Base-by-base conservation (phyloP, 2,113 vertebrate genomes). In the Mustela nigripes region DNA sequence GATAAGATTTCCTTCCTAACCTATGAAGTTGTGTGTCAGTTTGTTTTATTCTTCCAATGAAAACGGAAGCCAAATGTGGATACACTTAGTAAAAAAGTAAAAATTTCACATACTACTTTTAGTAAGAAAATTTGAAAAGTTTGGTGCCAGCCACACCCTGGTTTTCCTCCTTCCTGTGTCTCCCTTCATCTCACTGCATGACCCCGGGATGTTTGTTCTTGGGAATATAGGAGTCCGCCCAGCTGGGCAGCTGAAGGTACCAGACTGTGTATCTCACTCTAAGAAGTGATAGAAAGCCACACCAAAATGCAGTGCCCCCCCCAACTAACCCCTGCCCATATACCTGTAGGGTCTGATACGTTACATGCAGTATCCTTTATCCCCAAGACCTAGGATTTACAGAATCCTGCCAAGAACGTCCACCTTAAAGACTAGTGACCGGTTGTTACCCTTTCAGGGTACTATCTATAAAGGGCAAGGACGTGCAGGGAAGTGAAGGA, bases 141-240 rank as follows among this genome's bases (percentile, higher is more conserved):
- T 2, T 28, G 9, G 19, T 69, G 12, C 15, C 0, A 0, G 3
- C 15, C 48, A 50, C 22, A 4, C 26, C 5, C 7, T 15, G 19
- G 11, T 19, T 71, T 53, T 36, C 7, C 10, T 33, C 71, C 36
- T 81, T 39, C 22, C 26, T 4, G 33, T 11, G 26, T 60, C 42
- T 28, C 11, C 21, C 58, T 69, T 45, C 15, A 63, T 63, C 50
- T 92, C 26, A n/a, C 22, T 15, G 2, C 4, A 11, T 31, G 4
- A 11, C 6, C 24, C 1, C 6, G 4, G 28, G 58, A 28, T 39
- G 96, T 31, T 82, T 90, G 33, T 14, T 78, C 65, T 53, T 65
- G 39, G 5, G 67, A 71, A 80, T 11, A 67, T 67, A 78, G 7
- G 15, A 36, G 8, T 21, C 6, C 16, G 28, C 80, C 15, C 36